phyloP scores from a whole-genome alignment of 2,888 invertebrate species.

The Gymnoscelis rufifasciata region DNA sequence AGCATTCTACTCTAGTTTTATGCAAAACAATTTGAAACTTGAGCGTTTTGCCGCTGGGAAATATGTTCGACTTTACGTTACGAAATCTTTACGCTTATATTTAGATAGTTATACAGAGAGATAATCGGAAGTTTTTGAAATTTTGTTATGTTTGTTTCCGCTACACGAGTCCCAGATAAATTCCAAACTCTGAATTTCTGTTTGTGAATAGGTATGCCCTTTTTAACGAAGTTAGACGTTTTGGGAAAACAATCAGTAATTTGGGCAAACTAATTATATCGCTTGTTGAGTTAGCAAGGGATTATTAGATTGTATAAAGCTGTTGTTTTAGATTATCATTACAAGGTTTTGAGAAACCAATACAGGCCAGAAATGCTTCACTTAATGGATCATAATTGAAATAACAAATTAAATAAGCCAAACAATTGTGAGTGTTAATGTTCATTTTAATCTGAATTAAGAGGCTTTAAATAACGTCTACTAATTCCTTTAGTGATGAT shows the following conservation, averaged over 20 bases:
- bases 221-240: conserved; percentile 39
- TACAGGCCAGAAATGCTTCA: too few species aligned
- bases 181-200: conserved; percentile 3
- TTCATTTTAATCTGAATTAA: too few species aligned
- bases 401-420: too few species aligned
- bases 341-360: too few species aligned
- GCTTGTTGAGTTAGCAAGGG: conserved; percentile 18
- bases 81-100: conserved; percentile 25
- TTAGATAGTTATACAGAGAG: too few species aligned
- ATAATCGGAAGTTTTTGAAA: too few species aligned
- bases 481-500: neutral
- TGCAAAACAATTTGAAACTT: conserved; percentile 39
- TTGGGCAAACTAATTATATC: conserved; percentile 42
- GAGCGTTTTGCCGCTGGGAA: conserved; percentile 35
- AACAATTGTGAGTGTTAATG: too few species aligned
- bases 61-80: conserved; percentile 26
- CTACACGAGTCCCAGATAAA: too few species aligned
- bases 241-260: conserved; percentile 41
- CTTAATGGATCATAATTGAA: too few species aligned
- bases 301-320: neutral
- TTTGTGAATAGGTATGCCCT: conserved; percentile 23
- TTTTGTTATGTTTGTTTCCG: neutral
- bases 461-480: too few species aligned
- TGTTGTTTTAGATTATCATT: too few species aligned
- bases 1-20: conserved; percentile 1